phyloP scores from a whole-genome alignment of 2,113 vertebrate species.

The Indicator indicator region DNA sequence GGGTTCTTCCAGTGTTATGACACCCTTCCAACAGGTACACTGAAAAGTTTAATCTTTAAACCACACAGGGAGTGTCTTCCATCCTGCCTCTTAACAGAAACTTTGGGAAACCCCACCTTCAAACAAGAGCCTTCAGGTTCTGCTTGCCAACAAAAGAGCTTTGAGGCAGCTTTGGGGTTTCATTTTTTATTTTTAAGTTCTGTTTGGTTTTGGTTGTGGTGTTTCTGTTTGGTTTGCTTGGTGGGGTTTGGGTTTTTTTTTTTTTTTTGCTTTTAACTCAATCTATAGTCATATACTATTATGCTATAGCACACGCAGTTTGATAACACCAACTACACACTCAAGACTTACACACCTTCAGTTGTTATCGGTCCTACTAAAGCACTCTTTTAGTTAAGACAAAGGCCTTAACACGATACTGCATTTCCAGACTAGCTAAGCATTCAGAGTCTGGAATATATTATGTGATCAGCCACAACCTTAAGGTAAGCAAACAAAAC shows the following conservation, averaged over 20 bases:
- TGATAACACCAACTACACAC: neutral
- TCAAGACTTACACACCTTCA: neutral
- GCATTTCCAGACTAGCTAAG: neutral
- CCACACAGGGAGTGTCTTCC: neutral
- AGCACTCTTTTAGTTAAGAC: neutral
- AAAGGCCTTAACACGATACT: neutral
- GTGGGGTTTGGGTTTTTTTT: neutral
- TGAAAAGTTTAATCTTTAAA: neutral
- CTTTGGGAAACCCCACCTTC: neutral
- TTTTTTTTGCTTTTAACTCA: neutral
- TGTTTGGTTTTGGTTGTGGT: too few relatives aligned
- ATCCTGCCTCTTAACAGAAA: neutral
- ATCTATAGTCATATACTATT: neutral
- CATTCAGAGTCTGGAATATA: neutral
- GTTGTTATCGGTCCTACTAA: neutral
- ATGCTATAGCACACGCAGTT: neutral
- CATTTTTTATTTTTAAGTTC: neutral
- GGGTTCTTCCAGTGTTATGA: neutral
- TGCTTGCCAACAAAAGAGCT: neutral
- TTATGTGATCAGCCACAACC: neutral
- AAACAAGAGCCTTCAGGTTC: neutral
- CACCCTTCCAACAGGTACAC: neutral
- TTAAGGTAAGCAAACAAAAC: neutral
- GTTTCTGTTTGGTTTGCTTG: neutral
- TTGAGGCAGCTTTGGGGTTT: neutral